These are phyloP conservation scores for Virgularia gustaviana DNA, from an alignment of 92 coral and sea anemone species.

Conservation along the genomic window DNA sequence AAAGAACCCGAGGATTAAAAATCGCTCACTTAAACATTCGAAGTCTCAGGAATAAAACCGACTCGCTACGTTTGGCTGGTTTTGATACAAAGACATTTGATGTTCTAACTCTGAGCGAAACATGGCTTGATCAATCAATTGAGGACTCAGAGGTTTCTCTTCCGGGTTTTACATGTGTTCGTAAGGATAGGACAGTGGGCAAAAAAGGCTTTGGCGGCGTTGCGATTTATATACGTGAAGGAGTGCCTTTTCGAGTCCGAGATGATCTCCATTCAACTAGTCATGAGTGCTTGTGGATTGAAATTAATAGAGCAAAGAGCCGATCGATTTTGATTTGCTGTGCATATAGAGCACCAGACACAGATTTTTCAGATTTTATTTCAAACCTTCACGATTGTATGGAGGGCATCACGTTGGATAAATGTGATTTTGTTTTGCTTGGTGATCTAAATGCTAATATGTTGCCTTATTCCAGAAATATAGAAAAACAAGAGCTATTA, in stretches of 20 bases:
- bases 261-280: conserved; percentile 42
- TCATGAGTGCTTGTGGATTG: conserved; percentile 44
- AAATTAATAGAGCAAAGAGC: conserved; percentile 22
- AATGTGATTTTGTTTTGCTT: conserved; percentile 28
- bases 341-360: conserved; percentile 32
- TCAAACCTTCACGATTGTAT: conserved; percentile 28
- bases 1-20: not conserved
- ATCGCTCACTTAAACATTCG: not conserved
- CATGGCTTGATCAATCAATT: conserved; percentile 30
- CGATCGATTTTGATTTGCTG: conserved; percentile 13
- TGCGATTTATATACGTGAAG: too few species aligned
- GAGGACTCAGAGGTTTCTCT: conserved; percentile 5
- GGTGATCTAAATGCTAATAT: conserved; percentile 37
- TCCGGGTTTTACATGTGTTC: conserved; percentile 19
- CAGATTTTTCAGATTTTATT: conserved; percentile 32
- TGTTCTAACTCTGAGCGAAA: conserved; percentile 22
- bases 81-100: conserved; percentile 1
- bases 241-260: conserved; percentile 46
- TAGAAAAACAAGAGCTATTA: not conserved
- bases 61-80: not conserved
- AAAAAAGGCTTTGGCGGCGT: conserved; percentile 7
- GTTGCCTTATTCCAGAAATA: not conserved
- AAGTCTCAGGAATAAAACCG: not conserved
- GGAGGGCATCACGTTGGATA: conserved; percentile 31
- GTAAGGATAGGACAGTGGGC: conserved; percentile 6